Percentiles rank a stretch among this genome's conserved stretches.
Conservation (phyloP, 2,888 invertebrate genomes). For the Mimumesa dahlbomi region DNA sequence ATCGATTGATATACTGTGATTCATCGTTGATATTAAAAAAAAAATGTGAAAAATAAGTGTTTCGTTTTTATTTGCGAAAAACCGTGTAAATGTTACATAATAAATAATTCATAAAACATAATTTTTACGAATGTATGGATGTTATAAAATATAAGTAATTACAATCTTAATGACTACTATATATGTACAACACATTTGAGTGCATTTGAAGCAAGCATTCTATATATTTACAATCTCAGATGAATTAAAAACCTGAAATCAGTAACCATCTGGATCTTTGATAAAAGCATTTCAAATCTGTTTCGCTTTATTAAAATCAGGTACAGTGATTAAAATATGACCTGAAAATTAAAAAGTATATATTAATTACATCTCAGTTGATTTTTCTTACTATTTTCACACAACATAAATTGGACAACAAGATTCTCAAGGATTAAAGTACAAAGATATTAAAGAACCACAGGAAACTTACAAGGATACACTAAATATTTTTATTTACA, state of each 20-base stretch:
- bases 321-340: conserved; percentile 95
- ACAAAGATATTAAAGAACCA: too few species aligned
- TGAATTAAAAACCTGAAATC: conserved; percentile 93
- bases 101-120: conserved; percentile 58
- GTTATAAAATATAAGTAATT: conserved; percentile 60
- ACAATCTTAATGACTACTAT: conserved; percentile 40
- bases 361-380: too few species aligned
- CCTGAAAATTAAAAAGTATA: conserved; percentile 80
- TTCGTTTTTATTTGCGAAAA: conserved; percentile 65
- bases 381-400: too few species aligned
- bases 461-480: too few species aligned
- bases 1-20: too few species aligned
- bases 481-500: too few species aligned
- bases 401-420: too few species aligned
- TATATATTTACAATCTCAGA: conserved; percentile 58
- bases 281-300: conserved; percentile 95
- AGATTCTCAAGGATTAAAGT: too few species aligned
- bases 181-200: conserved; percentile 17
- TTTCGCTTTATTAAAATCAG: conserved; percentile 94
- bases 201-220: conserved; percentile 36
- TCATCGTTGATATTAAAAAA: too few species aligned
- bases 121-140: conserved; percentile 63
- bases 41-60: conserved; percentile 68
- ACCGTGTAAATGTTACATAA: conserved; percentile 54
- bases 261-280: conserved; percentile 97